Conservation (phyloP, 2,888 invertebrate species). For the Glaucopsyche alexis region DNA sequence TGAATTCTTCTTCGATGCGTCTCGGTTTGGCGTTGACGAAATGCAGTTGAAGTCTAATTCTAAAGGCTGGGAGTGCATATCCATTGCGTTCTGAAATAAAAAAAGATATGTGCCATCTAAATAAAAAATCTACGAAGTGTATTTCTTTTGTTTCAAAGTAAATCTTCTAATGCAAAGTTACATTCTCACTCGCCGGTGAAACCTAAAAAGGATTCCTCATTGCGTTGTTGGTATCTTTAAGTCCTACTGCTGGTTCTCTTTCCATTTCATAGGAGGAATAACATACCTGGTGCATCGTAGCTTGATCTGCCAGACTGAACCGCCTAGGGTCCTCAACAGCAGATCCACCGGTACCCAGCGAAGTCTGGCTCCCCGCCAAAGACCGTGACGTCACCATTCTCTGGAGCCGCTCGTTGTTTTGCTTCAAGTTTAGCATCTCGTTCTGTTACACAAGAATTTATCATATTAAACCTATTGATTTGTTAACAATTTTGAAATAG, state of each 20-base stretch:
- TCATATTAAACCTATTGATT: not conserved
- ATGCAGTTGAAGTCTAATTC: conserved; percentile 76
- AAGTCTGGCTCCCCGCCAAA: conserved; percentile 81
- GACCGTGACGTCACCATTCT: conserved; percentile 87
- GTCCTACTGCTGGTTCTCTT: not conserved
- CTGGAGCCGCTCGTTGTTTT: conserved; percentile 97
- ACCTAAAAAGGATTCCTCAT: not conserved
- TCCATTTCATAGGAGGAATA: not conserved
- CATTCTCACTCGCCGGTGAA: not conserved
- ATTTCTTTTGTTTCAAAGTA: not conserved
- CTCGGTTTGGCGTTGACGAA: conserved; percentile 69
- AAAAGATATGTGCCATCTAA: conserved; percentile 18
- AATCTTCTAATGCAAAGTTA: no score
- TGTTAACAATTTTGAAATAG: no score
- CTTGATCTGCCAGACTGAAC: conserved; percentile 81
- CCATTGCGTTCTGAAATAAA: conserved; percentile 59
- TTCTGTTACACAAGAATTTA: conserved; percentile 75
- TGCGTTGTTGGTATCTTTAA: not conserved
- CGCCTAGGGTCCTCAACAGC: conserved; percentile 78
- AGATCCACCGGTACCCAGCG: conserved; percentile 75
- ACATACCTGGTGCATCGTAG: conserved; percentile 70
- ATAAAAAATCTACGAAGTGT: not conserved
- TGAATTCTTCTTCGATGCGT: conserved; percentile 68
- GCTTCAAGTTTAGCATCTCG: conserved; percentile 97
- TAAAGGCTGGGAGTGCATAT: conserved; percentile 71